Percentiles rank a stretch among this genome's conserved stretches.
Conservation (phyloP, 2,888 invertebrate genomes). For the Chironomus tentans region DNA sequence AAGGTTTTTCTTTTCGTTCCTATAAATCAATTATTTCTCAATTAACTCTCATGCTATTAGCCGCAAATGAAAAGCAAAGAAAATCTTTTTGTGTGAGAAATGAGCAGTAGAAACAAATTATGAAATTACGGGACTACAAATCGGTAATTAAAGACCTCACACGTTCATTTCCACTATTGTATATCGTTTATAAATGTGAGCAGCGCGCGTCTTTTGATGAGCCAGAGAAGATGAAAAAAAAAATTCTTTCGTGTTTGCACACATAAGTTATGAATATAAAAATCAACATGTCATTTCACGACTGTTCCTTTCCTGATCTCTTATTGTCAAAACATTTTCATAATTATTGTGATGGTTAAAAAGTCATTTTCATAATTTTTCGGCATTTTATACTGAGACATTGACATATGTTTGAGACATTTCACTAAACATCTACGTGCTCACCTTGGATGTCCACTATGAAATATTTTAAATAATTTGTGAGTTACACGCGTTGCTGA, state of each 20-base stretch:
- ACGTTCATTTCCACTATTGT: neutral
- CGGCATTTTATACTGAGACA: neutral
- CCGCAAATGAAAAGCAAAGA: neutral
- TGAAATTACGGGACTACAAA: constrained; percentile 10
- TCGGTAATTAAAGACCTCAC: constrained; percentile 26
- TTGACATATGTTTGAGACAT: no score
- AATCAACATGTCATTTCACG: constrained; percentile 22
- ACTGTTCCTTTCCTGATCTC: constrained; percentile 13
- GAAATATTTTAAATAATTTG: no score
- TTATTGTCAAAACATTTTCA: constrained; percentile 20
- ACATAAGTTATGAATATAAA: constrained; percentile 7
- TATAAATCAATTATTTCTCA: constrained; percentile 24
- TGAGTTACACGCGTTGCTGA: no score
- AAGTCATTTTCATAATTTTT: constrained; percentile 6
- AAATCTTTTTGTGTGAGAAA: neutral
- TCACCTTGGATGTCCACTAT: no score
- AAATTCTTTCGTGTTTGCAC: constrained; percentile 1
- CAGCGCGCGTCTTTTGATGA: no score
- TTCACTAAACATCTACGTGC: no score
- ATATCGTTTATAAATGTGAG: no score
- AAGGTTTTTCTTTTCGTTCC: neutral
- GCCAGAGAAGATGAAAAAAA: neutral
- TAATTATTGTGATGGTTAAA: neutral
- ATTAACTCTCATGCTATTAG: constrained; percentile 10
- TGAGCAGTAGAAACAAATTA: neutral